These are phyloP conservation scores for Phenganax stokvisi DNA, from an alignment of 92 coral and sea anemone species.

Conservation along the genomic window DNA sequence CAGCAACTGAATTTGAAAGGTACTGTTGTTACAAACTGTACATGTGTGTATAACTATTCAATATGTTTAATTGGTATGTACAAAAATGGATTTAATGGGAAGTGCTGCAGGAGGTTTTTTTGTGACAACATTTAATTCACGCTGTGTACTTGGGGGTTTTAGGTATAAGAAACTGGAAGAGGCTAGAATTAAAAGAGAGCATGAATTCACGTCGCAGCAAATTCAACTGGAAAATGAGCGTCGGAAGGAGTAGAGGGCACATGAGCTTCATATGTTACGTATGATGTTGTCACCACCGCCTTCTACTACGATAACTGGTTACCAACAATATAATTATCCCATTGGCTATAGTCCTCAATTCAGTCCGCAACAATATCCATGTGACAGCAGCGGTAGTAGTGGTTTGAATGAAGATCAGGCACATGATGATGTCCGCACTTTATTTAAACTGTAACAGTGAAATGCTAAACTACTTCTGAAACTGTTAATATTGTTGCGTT, in stretches of 20 bases:
- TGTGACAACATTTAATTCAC: background rate
- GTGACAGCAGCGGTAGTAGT: no score
- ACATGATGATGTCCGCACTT: no score
- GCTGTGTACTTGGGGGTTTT: background rate
- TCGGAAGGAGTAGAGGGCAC: slow-evolving; percentile 38
- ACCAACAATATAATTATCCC: background rate
- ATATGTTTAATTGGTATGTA: no score
- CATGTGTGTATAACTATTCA: no score
- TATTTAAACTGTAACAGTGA: no score
- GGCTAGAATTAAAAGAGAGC: slow-evolving; percentile 24
- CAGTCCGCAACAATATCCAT: background rate
- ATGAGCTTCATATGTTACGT: slow-evolving; percentile 39
- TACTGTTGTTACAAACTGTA: background rate
- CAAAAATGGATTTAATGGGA: no score
- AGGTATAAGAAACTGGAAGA: slow-evolving; percentile 42
- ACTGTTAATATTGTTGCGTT: no score
- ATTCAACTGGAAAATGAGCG: slow-evolving; percentile 34
- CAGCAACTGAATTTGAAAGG: slow-evolving; percentile 14
- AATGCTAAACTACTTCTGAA: no score
- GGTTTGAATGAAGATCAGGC: no score
- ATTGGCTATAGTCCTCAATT: background rate
- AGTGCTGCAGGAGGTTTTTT: no score
- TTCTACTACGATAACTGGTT: slow-evolving; percentile 8
- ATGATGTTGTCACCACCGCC: slow-evolving; percentile 27
- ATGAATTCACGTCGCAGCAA: slow-evolving; percentile 36